Evolutionary conservation across 2,113 vertebrate genomes (phyloP).

Genomic region (Gymnobelideus leadbeateri): DNA sequence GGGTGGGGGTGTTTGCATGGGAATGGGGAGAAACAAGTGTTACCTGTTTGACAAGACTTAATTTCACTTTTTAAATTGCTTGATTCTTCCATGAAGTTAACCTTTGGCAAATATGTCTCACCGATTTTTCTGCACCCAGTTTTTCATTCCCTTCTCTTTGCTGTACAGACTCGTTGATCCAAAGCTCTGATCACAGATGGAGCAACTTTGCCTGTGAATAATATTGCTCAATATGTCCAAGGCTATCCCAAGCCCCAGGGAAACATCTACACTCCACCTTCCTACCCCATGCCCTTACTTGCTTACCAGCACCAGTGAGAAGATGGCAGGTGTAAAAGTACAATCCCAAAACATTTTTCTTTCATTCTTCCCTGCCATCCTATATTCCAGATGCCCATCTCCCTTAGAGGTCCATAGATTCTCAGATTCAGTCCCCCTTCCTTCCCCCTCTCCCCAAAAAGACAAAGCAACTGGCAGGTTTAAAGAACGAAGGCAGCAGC

Average conservation of each 20-base stretch:
- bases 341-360: not conserved
- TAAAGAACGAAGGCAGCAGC: not conserved
- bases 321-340: not conserved
- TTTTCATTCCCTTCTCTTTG: not conserved
- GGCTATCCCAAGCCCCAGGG: not conserved
- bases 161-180: not conserved
- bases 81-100: conserved; percentile 22
- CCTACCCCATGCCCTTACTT: not conserved
- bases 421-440: not conserved
- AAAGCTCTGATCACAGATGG: not conserved
- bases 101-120: conserved; percentile 34
- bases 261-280: not conserved
- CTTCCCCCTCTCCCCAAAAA: not conserved
- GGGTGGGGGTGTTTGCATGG: not conserved
- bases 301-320: not conserved
- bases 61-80: conserved; percentile 13
- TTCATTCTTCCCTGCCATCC: not conserved
- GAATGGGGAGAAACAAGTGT: conserved; percentile 56
- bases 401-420: not conserved
- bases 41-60: conserved; percentile 58
- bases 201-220: conserved; percentile 15
- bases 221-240: not conserved
- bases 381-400: not conserved
- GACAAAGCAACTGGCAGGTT: not conserved
- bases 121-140: not conserved